phyloP scores from a whole-genome alignment of 2,113 vertebrate genomes.

The Labeo rohita region DNA sequence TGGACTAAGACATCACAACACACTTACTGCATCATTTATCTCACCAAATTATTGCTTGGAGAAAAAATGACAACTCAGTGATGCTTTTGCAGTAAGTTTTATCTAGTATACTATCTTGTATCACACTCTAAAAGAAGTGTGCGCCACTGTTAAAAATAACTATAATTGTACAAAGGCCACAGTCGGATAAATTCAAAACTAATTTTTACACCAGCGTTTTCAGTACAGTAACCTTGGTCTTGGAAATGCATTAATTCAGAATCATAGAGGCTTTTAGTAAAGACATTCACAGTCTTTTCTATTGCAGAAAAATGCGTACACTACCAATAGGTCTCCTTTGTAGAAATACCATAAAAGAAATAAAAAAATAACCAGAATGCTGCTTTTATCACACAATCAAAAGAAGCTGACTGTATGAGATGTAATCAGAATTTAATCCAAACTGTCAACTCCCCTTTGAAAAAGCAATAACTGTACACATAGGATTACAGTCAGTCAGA shows the following conservation, averaged over 20 bases:
- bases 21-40: neutral
- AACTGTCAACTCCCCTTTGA: slow-evolving; percentile 51
- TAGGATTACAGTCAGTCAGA: slow-evolving; percentile 45
- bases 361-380: neutral
- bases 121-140: neutral
- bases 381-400: neutral
- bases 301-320: neutral
- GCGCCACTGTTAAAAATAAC: neutral
- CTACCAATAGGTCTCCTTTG: neutral
- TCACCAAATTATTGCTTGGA: neutral
- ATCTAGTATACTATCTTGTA: neutral
- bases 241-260: neutral
- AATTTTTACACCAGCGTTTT: neutral
- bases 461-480: neutral
- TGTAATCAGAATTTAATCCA: slow-evolving; percentile 37
- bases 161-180: neutral
- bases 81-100: neutral
- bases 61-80: neutral
- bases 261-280: neutral
- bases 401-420: neutral
- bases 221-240: neutral
- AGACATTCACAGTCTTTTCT: neutral
- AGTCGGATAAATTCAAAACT: neutral
- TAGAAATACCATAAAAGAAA: neutral
- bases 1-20: slow-evolving; percentile 71